Evolutionary conservation across 2,113 vertebrate genomes (phyloP), one percentile per base, ranked within the genome.

Genomic region (Melanerpes aurifrons): DNA sequence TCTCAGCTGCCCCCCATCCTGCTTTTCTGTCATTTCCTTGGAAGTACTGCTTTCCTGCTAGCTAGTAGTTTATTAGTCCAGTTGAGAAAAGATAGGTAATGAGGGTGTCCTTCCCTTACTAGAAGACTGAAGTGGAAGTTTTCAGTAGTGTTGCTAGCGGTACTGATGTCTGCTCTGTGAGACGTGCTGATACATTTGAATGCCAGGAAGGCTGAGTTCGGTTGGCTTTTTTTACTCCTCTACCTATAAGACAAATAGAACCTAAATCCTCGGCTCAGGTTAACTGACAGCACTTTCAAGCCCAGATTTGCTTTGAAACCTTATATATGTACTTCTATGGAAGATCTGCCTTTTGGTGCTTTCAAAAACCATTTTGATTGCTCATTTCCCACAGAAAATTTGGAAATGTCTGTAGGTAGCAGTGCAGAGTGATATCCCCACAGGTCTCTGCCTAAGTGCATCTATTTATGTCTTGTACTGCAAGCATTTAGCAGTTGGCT

Each of bases 111-210:
- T 61, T 69, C 12, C 31, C 16, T 64, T 62, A 7, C 47, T 71
- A 32, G 7, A 35, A 69, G 31, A 53, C 12, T 25, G 47, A 57
- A 83, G 24, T 48, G 45, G 37, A 50, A 62, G n/a, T 57, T 91
- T 59, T 47, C 10, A 8, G 3, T 37, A 0, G 13, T 31, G 9
- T 43, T 81, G 15, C 16, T 63, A 21, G 26, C 48, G 21, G 25
- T 75, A 12, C n/a, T n/a, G 56, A 7, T 59, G n/a, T 57, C 93
- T 61, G 37, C 17, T 85, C 11, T 2, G 0, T 29, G 73, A 63
- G 76, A 53, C n/a, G 10, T 19, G 6, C n/a, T 56, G 67, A 20
- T 3, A 2, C 4, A 15, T 50, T 82, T 3, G 0, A 16, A 0
- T 7, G 28, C 31, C 32, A 21, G 48, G 53, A 37, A n/a, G 12